phyloP scores from a whole-genome alignment of 1,140 invertebrate genomes.

The Drosophila hydei region DNA sequence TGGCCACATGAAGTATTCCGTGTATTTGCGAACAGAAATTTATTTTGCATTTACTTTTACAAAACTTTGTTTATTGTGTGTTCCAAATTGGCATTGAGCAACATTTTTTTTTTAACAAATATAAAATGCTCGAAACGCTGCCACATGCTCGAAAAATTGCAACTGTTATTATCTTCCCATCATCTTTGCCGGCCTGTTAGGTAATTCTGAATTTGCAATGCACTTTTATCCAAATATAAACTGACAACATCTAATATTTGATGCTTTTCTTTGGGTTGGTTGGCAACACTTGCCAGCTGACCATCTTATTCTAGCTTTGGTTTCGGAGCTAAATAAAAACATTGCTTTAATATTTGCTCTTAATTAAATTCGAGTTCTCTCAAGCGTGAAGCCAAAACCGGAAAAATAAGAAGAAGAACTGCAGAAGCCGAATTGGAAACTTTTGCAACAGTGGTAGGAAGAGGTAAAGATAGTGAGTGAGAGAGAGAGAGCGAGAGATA shows the following conservation, averaged over 20 bases:
- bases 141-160: background rate
- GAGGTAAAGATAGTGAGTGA: background rate
- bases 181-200: background rate
- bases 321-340: constrained; percentile 52
- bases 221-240: constrained; percentile 25
- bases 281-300: constrained; percentile 23
- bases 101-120: background rate
- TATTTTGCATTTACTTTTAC: background rate
- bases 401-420: constrained; percentile 32
- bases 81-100: background rate
- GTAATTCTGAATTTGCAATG: constrained; percentile 19
- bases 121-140: constrained; percentile 2
- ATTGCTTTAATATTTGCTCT: constrained; percentile 74
- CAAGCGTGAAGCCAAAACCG: constrained; percentile 58
- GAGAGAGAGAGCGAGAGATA: background rate
- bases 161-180: constrained; percentile 6
- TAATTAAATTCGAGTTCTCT: constrained; percentile 74
- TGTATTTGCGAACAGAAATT: background rate
- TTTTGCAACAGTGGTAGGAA: constrained; percentile 37
- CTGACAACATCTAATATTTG: constrained; percentile 26
- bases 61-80: background rate
- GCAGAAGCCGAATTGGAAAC: constrained; percentile 32
- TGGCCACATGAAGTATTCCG: background rate
- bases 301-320: background rate
- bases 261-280: background rate